Conservation (phyloP, 2,888 invertebrate species). For the Xestia sexstrigata region DNA sequence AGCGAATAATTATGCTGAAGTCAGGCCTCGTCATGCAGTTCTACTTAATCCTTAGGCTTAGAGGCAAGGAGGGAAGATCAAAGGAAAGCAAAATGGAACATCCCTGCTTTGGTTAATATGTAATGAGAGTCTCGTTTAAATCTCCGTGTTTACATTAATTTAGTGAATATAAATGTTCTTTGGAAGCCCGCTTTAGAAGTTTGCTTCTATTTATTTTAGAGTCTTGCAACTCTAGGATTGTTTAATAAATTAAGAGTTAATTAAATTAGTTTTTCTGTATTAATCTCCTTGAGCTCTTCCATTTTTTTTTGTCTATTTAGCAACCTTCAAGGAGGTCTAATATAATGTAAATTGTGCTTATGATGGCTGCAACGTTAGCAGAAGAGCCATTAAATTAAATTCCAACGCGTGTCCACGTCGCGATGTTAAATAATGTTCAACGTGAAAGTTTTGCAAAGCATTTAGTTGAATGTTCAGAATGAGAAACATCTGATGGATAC, state of each 20-base stretch:
- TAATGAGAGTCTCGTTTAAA: slow-evolving; percentile 85
- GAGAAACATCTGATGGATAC: neutral
- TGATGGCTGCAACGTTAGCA: neutral
- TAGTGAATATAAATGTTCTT: slow-evolving; percentile 77
- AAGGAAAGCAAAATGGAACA: slow-evolving; percentile 80
- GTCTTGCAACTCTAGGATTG: neutral
- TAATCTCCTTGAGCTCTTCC: neutral
- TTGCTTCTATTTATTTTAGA: slow-evolving; percentile 37
- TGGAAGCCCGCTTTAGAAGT: slow-evolving; percentile 59
- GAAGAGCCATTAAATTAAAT: slow-evolving; percentile 34
- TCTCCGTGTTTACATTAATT: slow-evolving; percentile 87
- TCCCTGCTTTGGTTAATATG: slow-evolving; percentile 86
- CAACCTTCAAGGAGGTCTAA: neutral
- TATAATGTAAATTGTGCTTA: neutral
- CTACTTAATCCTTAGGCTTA: slow-evolving; percentile 84
- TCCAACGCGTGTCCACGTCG: slow-evolving; percentile 22
- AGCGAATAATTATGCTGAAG: slow-evolving; percentile 87
- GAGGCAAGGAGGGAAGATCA: slow-evolving; percentile 81
- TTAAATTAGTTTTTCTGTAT: slow-evolving; percentile 1
- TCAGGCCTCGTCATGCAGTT: slow-evolving; percentile 80
- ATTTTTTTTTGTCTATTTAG: neutral
- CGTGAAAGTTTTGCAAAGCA: slow-evolving; percentile 44
- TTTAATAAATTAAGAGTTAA: slow-evolving; percentile 14
- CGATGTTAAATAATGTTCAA: slow-evolving; percentile 17
- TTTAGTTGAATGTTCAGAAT: neutral